Conservation (phyloP, 2,113 vertebrate species). For the Lethenteron camtschaticum region DNA sequence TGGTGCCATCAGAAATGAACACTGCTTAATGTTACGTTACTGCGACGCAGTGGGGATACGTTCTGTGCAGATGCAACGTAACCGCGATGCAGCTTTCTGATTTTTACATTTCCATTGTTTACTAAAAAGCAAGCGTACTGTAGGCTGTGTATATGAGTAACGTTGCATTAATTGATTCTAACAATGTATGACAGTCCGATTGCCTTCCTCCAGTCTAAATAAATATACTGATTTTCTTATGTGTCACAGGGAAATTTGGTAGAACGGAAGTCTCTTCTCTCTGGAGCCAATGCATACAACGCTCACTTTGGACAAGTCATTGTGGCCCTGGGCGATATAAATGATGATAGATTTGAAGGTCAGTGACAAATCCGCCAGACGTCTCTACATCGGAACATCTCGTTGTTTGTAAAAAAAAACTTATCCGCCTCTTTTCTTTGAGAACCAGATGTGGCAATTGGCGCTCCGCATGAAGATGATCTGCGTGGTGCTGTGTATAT, state of each 20-base stretch:
- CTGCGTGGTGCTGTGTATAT: slow-evolving; percentile 44
- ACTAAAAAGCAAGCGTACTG: too few species aligned
- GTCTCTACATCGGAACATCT: background rate
- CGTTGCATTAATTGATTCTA: too few species aligned
- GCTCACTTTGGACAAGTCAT: slow-evolving; percentile 78
- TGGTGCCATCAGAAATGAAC: too few species aligned
- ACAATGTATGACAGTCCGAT: background rate
- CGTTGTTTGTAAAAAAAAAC: slow-evolving; percentile 7
- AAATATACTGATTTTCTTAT: slow-evolving; percentile 7
- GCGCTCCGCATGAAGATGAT: slow-evolving; percentile 50
- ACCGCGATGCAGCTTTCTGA: too few species aligned
- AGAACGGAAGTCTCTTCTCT: slow-evolving; percentile 37
- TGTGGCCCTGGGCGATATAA: slow-evolving; percentile 62
- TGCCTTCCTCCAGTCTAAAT: background rate
- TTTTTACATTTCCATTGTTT: too few species aligned
- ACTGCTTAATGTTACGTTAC: too few species aligned
- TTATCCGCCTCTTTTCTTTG: slow-evolving; percentile 7
- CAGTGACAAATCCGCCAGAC: slow-evolving; percentile 9
- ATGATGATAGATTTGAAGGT: slow-evolving; percentile 78
- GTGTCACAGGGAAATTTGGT: slow-evolving; percentile 33
- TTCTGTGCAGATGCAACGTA: too few species aligned
- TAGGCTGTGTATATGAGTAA: too few species aligned
- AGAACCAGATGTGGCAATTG: slow-evolving; percentile 44
- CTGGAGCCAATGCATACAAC: slow-evolving; percentile 43
- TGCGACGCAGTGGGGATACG: too few species aligned